A percentile compares a stretch with the other conserved stretches of the same genome.
Conservation (phyloP, 2,888 invertebrate genomes). For the Smittia aterrima region DNA sequence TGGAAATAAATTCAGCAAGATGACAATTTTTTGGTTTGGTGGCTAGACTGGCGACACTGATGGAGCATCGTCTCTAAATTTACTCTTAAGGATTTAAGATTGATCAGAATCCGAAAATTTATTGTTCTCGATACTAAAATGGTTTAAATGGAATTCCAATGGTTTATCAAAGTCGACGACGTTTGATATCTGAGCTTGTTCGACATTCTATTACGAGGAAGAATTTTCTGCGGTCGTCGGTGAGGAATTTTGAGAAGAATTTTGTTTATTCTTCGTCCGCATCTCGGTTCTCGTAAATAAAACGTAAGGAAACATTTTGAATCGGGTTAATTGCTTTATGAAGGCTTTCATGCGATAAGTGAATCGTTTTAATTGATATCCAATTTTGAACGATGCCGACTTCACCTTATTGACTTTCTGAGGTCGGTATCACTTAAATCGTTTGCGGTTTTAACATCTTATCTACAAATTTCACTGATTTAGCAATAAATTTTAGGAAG, state of each 20-base stretch:
- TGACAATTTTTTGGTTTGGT: not conserved
- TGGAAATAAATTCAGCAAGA: not conserved
- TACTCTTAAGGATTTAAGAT: not conserved
- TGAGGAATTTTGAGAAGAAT: not conserved
- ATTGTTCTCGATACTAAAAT: not conserved
- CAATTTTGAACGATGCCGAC: not conserved
- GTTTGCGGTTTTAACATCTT: no score
- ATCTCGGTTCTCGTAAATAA: not conserved
- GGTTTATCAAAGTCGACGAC: no score
- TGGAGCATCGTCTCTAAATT: not conserved
- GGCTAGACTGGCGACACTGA: slow-evolving; percentile 19
- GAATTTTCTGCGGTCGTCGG: not conserved
- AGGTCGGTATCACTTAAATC: not conserved
- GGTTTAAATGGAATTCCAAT: not conserved
- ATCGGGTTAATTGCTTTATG: slow-evolving; percentile 7
- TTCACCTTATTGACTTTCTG: not conserved
- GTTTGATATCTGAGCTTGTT: no score
- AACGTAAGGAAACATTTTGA: not conserved
- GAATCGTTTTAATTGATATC: not conserved
- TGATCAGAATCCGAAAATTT: slow-evolving; percentile 17
- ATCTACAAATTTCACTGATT: no score
- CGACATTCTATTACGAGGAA: not conserved
- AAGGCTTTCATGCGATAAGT: not conserved
- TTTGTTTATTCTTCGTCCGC: not conserved
- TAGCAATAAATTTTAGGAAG: no score